These are phyloP conservation scores for Eupithecia centaureata DNA, from an alignment of 2,888 invertebrate species.

Conservation along the genomic window DNA sequence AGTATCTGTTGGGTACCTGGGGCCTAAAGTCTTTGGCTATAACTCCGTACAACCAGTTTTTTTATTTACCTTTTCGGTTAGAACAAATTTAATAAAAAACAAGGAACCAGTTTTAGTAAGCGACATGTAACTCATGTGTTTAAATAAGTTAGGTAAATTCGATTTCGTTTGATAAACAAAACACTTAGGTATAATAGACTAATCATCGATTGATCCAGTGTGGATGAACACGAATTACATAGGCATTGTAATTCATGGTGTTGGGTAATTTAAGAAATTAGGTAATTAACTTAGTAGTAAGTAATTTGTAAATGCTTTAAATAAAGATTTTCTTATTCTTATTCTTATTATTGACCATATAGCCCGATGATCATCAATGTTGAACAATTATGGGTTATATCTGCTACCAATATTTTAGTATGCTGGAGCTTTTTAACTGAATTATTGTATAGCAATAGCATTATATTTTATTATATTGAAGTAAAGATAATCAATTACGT, in stretches of 20 bases:
- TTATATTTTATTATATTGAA: not conserved
- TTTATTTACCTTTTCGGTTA: not conserved
- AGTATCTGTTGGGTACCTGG: not conserved
- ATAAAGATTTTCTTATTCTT: no score
- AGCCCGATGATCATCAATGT: no score
- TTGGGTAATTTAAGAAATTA: no score
- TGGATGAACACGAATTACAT: constrained; percentile 56
- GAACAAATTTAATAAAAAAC: not conserved
- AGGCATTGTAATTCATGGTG: no score
- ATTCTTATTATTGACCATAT: constrained; percentile 55
- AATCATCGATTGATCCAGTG: constrained; percentile 49
- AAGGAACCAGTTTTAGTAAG: not conserved
- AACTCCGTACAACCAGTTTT: not conserved
- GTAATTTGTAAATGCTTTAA: no score
- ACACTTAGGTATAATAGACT: not conserved
- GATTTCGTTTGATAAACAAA: constrained; percentile 20
- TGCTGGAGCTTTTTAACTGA: no score
- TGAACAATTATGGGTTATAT: constrained; percentile 51
- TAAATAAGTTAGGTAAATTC: not conserved
- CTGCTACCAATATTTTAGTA: not conserved
- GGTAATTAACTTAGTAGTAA: no score
- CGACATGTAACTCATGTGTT: not conserved
- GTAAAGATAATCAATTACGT: not conserved
- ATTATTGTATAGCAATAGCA: not conserved
- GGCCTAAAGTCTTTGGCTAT: not conserved